These are phyloP conservation scores for Cyaniris semiargus DNA, from an alignment of 2,888 invertebrate species.

Conservation along the genomic window DNA sequence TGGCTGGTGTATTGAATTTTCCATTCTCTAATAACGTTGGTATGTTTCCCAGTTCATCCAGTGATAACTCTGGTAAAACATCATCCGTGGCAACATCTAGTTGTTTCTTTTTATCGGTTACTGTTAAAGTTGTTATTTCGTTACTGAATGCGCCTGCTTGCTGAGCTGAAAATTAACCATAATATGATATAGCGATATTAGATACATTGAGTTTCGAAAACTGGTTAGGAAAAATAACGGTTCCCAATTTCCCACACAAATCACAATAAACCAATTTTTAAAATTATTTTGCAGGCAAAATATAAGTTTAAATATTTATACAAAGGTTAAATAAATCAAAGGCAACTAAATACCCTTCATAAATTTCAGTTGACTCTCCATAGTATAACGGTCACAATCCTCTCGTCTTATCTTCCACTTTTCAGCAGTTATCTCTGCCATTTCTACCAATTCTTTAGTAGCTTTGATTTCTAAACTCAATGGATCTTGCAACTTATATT, in stretches of 20 bases:
- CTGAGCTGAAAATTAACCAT: conserved; percentile 82
- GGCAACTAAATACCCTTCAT: background rate
- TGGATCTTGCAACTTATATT: conserved; percentile 88
- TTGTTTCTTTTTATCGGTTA: conserved; percentile 89
- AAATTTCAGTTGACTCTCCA: conserved; percentile 8
- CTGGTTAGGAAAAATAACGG: too few relatives aligned
- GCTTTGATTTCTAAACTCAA: conserved; percentile 80
- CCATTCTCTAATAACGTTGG: conserved; percentile 90
- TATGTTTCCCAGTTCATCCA: conserved; percentile 88
- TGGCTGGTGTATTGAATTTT: conserved; percentile 92
- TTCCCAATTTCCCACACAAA: too few relatives aligned
- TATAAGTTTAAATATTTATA: too few relatives aligned
- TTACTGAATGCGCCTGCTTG: conserved; percentile 90
- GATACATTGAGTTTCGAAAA: too few relatives aligned
- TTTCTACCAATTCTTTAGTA: background rate
- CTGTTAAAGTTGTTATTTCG: conserved; percentile 89
- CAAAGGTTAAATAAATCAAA: conserved; percentile 24
- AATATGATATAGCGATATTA: too few relatives aligned
- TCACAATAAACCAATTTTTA: too few relatives aligned
- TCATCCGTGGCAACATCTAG: conserved; percentile 89
- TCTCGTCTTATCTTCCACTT: background rate
- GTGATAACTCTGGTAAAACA: conserved; percentile 86
- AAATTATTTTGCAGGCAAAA: too few relatives aligned
- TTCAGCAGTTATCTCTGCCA: background rate
- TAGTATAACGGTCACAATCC: conserved; percentile 1